phyloP scores from a whole-genome alignment of 2,113 vertebrate species.

The Brachyistius frenatus region DNA sequence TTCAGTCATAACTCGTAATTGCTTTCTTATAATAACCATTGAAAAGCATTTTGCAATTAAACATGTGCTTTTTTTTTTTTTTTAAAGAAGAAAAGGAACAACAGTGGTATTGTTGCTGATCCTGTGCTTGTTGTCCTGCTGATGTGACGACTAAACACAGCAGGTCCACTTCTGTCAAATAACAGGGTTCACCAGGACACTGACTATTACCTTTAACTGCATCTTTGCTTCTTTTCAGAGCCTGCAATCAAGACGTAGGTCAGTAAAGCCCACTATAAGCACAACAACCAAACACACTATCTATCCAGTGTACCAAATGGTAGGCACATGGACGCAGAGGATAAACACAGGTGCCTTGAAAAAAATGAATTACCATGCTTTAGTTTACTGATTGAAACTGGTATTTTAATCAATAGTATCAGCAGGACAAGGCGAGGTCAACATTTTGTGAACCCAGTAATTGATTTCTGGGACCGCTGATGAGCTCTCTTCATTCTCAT shows the following conservation, averaged over 20 bases:
- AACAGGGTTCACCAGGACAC: constrained; percentile 1
- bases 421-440: constrained; percentile 24
- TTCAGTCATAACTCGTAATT: neutral
- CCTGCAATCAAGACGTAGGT: constrained; percentile 1
- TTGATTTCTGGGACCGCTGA: constrained; percentile 21
- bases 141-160: neutral
- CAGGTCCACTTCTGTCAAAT: constrained; percentile 6
- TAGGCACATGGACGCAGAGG: neutral
- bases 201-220: neutral
- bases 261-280: neutral
- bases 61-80: neutral
- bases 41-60: neutral
- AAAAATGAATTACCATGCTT: constrained; percentile 13
- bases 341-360: neutral
- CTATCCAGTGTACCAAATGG: neutral
- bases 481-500: neutral
- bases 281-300: neutral
- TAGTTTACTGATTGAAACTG: constrained; percentile 30
- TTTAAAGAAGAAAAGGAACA: neutral
- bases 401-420: constrained; percentile 21
- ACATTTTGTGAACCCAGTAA: constrained; percentile 19
- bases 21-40: neutral
- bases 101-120: neutral
- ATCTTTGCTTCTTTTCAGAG: constrained; percentile 15
- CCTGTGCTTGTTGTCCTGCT: neutral